These are phyloP conservation scores for Tolypeutes matacus DNA, from an alignment of 2,797 vertebrate species.

Conservation along the genomic window DNA sequence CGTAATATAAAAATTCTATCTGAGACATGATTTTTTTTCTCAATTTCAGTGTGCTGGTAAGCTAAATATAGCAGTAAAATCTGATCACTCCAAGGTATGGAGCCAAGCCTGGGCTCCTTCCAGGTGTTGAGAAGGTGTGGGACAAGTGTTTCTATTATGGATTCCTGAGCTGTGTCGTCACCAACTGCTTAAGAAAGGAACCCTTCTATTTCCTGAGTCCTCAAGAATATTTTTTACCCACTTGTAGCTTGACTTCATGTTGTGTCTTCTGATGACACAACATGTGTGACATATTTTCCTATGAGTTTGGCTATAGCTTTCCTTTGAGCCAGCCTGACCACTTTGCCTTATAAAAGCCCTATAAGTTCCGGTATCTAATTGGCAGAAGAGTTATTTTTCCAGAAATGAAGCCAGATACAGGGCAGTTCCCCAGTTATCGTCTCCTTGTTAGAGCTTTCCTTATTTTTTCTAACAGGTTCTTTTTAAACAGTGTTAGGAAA, in stretches of 20 bases:
- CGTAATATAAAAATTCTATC: neutral
- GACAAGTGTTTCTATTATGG: neutral
- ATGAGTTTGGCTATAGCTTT: constrained; percentile 36
- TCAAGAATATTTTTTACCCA: constrained; percentile 9
- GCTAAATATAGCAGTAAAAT: neutral
- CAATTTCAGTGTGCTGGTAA: neutral
- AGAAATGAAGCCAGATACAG: constrained; percentile 38
- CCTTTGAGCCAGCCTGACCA: constrained; percentile 41
- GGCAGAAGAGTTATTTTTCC: constrained; percentile 55
- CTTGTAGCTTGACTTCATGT: neutral
- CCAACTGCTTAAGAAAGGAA: neutral
- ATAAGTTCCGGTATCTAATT: constrained; percentile 64
- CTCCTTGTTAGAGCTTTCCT: neutral
- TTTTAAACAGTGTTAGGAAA: constrained; percentile 49
- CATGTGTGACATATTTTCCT: constrained; percentile 13
- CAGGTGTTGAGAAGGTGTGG: neutral
- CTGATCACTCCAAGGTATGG: neutral
- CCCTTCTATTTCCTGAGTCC: constrained; percentile 12
- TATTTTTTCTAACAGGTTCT: neutral
- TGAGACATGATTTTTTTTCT: neutral
- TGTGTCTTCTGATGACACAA: neutral
- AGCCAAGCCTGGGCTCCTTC: neutral
- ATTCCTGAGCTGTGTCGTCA: neutral
- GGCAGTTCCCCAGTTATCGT: neutral
- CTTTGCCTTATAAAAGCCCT: constrained; percentile 59